Evolutionary conservation across 2,113 vertebrate species (phyloP).

Genomic region (Probosciger aterrimus): DNA sequence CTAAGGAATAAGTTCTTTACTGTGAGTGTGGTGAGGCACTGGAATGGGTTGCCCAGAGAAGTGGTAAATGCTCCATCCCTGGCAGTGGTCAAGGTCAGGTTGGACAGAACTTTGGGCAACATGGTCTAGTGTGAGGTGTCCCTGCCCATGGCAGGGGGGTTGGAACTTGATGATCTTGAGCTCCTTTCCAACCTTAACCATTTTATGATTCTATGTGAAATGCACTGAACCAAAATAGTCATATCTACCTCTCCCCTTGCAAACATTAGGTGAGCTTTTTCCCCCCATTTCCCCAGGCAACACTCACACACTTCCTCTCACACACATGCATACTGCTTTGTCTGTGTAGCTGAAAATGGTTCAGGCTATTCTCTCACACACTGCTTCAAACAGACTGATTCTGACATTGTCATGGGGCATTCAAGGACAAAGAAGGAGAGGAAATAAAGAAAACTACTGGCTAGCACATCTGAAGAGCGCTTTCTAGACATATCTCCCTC

Average conservation of each 20-base stretch:
- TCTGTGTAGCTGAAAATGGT: background rate
- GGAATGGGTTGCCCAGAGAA: too few species aligned
- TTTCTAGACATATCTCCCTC: background rate
- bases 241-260: background rate
- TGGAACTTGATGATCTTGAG: too few species aligned
- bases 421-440: background rate
- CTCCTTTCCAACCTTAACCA: too few species aligned
- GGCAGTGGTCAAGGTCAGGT: too few species aligned
- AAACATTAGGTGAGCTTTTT: accelerated
- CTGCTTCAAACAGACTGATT: background rate
- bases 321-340: background rate
- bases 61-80: too few species aligned
- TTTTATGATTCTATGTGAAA: background rate
- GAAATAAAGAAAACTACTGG: background rate
- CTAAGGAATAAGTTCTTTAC: too few species aligned
- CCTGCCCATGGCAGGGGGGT: too few species aligned
- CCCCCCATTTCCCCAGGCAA: background rate
- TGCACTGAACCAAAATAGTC: background rate
- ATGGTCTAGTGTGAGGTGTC: too few species aligned
- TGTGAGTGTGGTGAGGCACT: too few species aligned
- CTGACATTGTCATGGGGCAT: background rate
- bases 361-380: background rate
- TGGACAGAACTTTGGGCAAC: too few species aligned
- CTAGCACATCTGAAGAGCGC: background rate
- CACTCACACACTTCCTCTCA: too few species aligned